These are phyloP conservation scores for Caenorhabditis uteleia DNA, from an alignment of 2,888 invertebrate genomes.

Conservation along the genomic window DNA sequence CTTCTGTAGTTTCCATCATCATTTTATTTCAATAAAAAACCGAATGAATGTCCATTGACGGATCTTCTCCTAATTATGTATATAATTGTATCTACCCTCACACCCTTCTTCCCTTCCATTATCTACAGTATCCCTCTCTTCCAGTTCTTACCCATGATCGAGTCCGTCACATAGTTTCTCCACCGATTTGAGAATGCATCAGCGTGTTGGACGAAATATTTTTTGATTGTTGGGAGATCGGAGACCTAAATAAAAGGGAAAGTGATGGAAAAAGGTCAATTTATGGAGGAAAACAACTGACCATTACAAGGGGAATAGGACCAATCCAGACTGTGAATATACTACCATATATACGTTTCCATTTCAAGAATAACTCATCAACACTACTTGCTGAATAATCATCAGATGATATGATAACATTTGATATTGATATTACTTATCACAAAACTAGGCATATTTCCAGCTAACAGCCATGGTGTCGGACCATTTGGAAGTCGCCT, in stretches of 20 bases:
- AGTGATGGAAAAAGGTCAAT: neutral
- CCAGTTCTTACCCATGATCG: conserved; percentile 59
- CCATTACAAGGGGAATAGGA: conserved; percentile 66
- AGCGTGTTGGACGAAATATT: conserved; percentile 63
- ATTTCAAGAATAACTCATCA: conserved; percentile 50
- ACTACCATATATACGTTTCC: conserved; percentile 54
- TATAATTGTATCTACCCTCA: no score
- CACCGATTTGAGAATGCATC: conserved; percentile 66
- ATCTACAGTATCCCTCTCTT: no score
- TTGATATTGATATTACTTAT: no score
- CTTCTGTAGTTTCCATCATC: no score
- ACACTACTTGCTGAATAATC: conserved; percentile 37
- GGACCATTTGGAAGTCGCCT: conserved; percentile 59
- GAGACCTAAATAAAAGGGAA: conserved; percentile 27
- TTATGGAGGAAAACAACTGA: conserved; percentile 25
- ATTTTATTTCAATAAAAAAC: no score
- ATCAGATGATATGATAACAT: neutral
- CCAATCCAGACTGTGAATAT: conserved; percentile 69
- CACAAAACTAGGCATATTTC: conserved; percentile 56
- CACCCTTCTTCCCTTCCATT: no score
- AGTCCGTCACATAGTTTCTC: conserved; percentile 66
- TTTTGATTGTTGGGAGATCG: conserved; percentile 50
- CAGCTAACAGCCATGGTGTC: conserved; percentile 55
- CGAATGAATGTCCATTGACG: no score
- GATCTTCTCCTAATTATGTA: no score